Percentiles rank a stretch among this genome's conserved stretches.
phyloP scores from a whole-genome alignment of 2,888 invertebrate genomes.

The Stratiomys singularior region DNA sequence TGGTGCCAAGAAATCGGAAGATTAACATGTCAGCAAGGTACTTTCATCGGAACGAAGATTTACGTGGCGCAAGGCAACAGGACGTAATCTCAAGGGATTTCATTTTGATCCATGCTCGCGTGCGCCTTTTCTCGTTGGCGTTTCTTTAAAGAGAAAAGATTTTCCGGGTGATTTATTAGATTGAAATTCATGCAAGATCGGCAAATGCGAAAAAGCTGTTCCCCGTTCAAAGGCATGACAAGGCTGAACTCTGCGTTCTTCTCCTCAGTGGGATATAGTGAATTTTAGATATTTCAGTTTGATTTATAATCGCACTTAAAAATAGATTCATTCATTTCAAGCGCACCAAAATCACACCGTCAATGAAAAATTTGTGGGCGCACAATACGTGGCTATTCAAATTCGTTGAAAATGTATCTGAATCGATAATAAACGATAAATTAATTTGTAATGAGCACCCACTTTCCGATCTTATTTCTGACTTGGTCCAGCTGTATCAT shows the following conservation, averaged over 20 bases:
- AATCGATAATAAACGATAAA: not conserved
- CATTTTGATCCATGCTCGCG: constrained; percentile 48
- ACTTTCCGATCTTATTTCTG: not conserved
- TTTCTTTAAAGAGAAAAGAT: constrained; percentile 3
- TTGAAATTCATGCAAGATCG: constrained; percentile 4
- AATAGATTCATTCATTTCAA: too few relatives aligned
- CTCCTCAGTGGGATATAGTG: too few relatives aligned
- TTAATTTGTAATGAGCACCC: not conserved
- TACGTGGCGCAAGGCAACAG: constrained; percentile 48
- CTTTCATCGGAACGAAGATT: constrained; percentile 46
- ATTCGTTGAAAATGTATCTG: too few relatives aligned
- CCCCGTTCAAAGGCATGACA: too few relatives aligned
- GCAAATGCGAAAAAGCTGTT: not conserved
- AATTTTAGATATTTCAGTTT: too few relatives aligned
- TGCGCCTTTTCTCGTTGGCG: not conserved
- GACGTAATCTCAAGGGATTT: constrained; percentile 49
- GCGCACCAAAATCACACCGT: too few relatives aligned
- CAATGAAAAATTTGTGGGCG: too few relatives aligned
- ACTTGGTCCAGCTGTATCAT: constrained; percentile 38
- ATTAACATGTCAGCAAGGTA: constrained; percentile 51
- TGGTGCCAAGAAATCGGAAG: constrained; percentile 42
- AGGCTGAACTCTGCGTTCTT: too few relatives aligned
- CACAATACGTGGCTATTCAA: too few relatives aligned
- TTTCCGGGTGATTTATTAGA: constrained; percentile 37
- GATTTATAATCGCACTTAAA: too few relatives aligned